Conservation (phyloP, 2,797 vertebrate species). For the Anas capensis region DNA sequence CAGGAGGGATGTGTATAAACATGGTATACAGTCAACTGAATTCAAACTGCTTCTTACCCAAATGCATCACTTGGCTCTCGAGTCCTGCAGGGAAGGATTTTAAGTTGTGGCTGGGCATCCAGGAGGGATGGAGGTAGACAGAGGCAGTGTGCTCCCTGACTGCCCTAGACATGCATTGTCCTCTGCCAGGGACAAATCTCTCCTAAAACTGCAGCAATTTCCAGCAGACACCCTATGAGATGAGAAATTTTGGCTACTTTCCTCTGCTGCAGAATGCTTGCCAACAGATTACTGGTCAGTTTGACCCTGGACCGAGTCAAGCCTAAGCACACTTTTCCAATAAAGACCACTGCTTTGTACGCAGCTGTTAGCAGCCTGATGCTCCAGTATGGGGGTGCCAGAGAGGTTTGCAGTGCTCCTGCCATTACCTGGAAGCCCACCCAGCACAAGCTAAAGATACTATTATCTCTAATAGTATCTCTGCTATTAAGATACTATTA, state of each 20-base stretch:
- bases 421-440: neutral
- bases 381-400: neutral
- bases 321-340: neutral
- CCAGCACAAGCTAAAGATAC: neutral
- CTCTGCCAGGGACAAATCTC: neutral
- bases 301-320: neutral
- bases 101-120: neutral
- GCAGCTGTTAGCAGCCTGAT: neutral
- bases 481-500: no score
- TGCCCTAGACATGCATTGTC: neutral
- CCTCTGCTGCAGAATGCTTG: neutral
- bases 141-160: neutral
- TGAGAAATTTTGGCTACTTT: neutral
- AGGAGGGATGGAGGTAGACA: neutral
- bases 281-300: neutral
- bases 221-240: neutral
- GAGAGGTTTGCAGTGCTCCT: neutral
- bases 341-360: neutral
- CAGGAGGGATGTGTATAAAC: neutral
- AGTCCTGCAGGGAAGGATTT: neutral
- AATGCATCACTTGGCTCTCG: fast-evolving
- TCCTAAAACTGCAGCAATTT: neutral
- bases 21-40: neutral
- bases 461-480: neutral
- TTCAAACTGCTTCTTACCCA: neutral